Percentiles rank a stretch among this genome's conserved stretches.
phyloP scores from a whole-genome alignment of 2,113 vertebrate genomes.

The Jacana jacana region DNA sequence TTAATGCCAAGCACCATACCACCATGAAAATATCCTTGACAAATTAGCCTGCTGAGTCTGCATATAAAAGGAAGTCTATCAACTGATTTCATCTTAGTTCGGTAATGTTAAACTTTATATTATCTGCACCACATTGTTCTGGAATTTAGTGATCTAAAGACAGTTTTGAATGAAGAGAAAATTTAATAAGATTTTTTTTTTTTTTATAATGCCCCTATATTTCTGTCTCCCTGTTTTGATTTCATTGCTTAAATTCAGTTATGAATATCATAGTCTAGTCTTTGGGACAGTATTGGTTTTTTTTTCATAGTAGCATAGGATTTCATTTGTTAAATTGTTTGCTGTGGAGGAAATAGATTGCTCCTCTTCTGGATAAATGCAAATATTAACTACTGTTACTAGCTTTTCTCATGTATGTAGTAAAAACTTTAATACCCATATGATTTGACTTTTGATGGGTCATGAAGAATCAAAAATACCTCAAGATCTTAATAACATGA shows the following conservation, averaged over 20 bases:
- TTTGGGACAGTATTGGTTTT: neutral
- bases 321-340: neutral
- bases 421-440: neutral
- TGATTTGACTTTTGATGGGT: neutral
- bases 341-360: neutral
- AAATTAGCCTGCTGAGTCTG: constrained; percentile 18
- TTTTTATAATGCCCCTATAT: neutral
- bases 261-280: neutral
- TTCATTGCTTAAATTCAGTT: neutral
- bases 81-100: neutral
- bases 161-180: neutral
- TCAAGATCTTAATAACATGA: neutral
- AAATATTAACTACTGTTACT: neutral
- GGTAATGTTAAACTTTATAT: neutral
- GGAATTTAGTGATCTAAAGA: neutral
- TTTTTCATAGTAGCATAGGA: neutral
- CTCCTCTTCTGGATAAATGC: neutral
- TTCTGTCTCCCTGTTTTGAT: neutral
- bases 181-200: neutral
- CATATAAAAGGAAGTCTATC: neutral
- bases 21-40: neutral
- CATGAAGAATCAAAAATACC: neutral
- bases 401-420: neutral
- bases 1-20: neutral
- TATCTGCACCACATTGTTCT: neutral